Conservation (phyloP, 2,888 invertebrate species). For the Habroteleia sp. region DNA sequence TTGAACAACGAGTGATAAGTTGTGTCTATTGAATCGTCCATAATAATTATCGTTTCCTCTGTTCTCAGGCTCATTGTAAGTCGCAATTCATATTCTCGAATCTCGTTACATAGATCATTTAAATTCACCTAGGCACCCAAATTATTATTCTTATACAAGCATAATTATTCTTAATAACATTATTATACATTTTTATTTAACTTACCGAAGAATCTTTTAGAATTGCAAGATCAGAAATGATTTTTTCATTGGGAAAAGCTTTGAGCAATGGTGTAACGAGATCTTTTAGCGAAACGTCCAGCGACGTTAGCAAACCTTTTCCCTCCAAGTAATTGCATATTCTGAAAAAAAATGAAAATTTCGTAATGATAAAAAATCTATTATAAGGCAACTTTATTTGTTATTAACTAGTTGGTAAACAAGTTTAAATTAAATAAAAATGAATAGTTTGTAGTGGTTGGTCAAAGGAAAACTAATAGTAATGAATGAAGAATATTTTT, state of each 20-base stretch:
- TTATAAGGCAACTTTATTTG: too few relatives aligned
- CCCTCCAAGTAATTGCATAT: conserved; percentile 76
- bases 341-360: conserved; percentile 67
- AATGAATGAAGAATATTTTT: background rate
- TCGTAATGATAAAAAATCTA: background rate
- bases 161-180: conserved; percentile 27
- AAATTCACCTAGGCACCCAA: conserved; percentile 69
- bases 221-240: conserved; percentile 70
- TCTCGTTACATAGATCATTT: conserved; percentile 75
- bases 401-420: too few relatives aligned
- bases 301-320: conserved; percentile 63
- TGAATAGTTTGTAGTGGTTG: too few relatives aligned
- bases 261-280: conserved; percentile 74
- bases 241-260: conserved; percentile 74
- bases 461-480: too few relatives aligned
- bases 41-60: conserved; percentile 75
- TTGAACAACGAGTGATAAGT: conserved; percentile 77
- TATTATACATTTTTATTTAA: too few relatives aligned
- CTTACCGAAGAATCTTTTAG: conserved; percentile 75
- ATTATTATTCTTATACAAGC: too few relatives aligned
- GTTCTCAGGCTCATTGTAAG: conserved; percentile 75
- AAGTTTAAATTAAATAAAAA: too few relatives aligned
- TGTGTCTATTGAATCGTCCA: conserved; percentile 76
- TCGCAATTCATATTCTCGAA: conserved; percentile 75
- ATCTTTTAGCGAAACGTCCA: conserved; percentile 71